Conservation (phyloP, 1,140 invertebrate genomes). For the Dendrolimus punctatus region DNA sequence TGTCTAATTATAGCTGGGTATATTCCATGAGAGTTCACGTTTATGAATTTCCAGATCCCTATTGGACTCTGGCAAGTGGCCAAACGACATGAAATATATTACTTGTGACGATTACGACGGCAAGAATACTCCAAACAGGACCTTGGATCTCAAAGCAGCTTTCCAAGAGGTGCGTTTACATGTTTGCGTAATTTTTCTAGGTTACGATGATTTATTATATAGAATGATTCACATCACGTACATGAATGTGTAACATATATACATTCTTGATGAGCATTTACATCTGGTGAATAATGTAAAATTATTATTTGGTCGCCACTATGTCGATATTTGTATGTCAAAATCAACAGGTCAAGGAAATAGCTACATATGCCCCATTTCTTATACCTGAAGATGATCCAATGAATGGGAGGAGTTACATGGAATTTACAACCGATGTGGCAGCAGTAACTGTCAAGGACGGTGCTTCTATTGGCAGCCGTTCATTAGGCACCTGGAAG, state of each 20-base stretch:
- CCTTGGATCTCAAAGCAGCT: constrained; percentile 73
- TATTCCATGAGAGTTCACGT: constrained; percentile 48
- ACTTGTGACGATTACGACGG: constrained; percentile 84
- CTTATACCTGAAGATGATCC: constrained; percentile 69
- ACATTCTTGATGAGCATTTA: too few relatives aligned
- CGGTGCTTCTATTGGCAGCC: constrained; percentile 76
- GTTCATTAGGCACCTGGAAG: constrained; percentile 78
- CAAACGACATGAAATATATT: constrained; percentile 79
- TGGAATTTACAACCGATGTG: constrained; percentile 81
- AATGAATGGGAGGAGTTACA: constrained; percentile 80
- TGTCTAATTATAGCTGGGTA: constrained; percentile 51
- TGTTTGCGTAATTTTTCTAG: constrained; percentile 7
- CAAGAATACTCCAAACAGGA: constrained; percentile 78
- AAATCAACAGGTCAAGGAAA: constrained; percentile 71
- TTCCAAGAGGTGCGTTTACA: constrained; percentile 66
- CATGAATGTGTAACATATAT: too few relatives aligned
- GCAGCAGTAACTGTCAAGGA: constrained; percentile 77
- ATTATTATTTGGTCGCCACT: too few relatives aligned
- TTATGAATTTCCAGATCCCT: constrained; percentile 66
- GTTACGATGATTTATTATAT: constrained; percentile 4
- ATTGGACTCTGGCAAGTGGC: constrained; percentile 78
- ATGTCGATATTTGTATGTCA: too few relatives aligned
- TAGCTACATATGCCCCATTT: constrained; percentile 78
- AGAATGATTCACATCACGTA: neutral
- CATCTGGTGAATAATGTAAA: too few relatives aligned